Conservation (phyloP, 2,113 vertebrate genomes). For the Syngnathus typhle region DNA sequence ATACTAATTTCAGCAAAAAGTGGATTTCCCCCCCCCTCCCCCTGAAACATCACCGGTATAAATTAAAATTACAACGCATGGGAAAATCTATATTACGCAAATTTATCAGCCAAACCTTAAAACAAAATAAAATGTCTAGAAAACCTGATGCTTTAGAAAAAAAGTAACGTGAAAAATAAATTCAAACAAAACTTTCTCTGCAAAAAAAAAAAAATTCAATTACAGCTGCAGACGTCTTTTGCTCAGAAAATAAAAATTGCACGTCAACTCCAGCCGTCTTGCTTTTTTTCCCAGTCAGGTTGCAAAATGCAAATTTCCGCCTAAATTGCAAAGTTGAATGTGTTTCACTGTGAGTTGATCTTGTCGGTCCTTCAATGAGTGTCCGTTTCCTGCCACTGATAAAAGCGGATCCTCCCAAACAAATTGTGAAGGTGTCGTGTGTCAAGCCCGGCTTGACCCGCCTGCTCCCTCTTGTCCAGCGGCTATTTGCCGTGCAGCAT, state of each 20-base stretch:
- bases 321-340: no score
- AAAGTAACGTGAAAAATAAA: no score
- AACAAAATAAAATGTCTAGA: no score
- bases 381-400: slow-evolving; percentile 40
- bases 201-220: neutral
- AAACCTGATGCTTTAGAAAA: no score
- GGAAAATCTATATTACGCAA: no score
- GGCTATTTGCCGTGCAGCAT: slow-evolving; percentile 65
- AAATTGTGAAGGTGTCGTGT: slow-evolving; percentile 75
- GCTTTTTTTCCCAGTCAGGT: neutral
- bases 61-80: no score
- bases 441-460: slow-evolving; percentile 72
- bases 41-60: no score
- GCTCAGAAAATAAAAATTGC: neutral
- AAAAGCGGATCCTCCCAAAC: slow-evolving; percentile 67
- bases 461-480: slow-evolving; percentile 66
- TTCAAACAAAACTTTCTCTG: no score
- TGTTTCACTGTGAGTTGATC: neutral
- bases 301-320: neutral
- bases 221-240: neutral
- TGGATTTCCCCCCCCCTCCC: no score
- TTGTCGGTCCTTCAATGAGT: slow-evolving; percentile 2
- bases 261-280: neutral
- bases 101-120: no score
- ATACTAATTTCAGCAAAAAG: no score